Evolutionary conservation across 2,888 invertebrate genomes (phyloP).

Genomic region (Ametastegia equiseti): DNA sequence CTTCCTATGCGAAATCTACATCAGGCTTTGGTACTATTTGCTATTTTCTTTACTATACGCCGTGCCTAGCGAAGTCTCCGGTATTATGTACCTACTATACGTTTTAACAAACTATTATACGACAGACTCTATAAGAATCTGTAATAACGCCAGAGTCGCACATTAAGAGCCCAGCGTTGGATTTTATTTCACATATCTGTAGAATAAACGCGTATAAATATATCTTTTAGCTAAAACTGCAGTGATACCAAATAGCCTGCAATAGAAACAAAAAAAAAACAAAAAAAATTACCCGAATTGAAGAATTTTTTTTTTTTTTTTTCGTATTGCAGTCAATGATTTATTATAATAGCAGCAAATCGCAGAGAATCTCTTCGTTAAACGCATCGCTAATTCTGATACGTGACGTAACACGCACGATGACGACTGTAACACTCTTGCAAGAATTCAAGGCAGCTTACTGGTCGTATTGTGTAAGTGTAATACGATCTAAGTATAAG

Average conservation of each 20-base stretch:
- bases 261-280: too few species aligned
- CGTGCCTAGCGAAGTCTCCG: not conserved
- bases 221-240: too few species aligned
- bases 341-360: too few species aligned
- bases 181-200: conserved; percentile 15
- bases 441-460: not conserved
- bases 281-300: too few species aligned
- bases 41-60: not conserved
- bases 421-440: not conserved
- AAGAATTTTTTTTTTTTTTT: too few species aligned
- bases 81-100: too few species aligned
- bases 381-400: conserved; percentile 38
- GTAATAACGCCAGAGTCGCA: not conserved
- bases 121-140: too few species aligned
- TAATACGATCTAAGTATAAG: too few species aligned
- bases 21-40: conserved; percentile 6
- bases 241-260: too few species aligned
- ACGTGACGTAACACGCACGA: not conserved
- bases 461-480: not conserved
- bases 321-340: too few species aligned
- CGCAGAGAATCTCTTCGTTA: not conserved
- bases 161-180: not conserved
- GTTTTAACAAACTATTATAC: too few species aligned
- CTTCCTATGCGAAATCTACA: too few species aligned
- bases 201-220: not conserved